Percentiles rank a stretch among this genome's conserved stretches.
phyloP scores from a whole-genome alignment of 2,113 vertebrate species.

The Megalops atlanticus region DNA sequence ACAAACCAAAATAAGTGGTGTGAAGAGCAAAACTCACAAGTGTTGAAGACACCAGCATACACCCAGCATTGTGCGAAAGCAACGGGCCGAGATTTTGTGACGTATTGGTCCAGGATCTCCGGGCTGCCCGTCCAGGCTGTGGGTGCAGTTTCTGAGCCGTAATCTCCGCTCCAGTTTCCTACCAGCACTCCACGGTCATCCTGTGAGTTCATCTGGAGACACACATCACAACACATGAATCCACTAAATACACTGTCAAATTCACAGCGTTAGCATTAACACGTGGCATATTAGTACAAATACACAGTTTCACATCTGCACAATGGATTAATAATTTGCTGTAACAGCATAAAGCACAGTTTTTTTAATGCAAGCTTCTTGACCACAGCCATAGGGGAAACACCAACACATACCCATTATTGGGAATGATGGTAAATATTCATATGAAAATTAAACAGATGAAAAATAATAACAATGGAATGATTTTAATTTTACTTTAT shows the following conservation, averaged over 20 bases:
- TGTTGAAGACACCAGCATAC: constrained; percentile 93
- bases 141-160: constrained; percentile 72
- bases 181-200: constrained; percentile 81
- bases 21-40: constrained; percentile 75
- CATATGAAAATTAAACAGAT: too few species aligned
- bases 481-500: too few species aligned
- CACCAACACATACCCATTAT: too few species aligned
- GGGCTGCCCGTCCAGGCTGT: constrained; percentile 81
- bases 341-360: too few species aligned
- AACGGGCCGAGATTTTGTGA: constrained; percentile 71
- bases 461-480: too few species aligned
- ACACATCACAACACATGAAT: neutral
- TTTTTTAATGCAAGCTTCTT: too few species aligned
- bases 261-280: too few species aligned
- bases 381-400: too few species aligned
- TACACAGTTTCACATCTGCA: too few species aligned
- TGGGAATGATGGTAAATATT: too few species aligned
- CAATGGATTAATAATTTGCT: too few species aligned
- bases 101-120: constrained; percentile 83
- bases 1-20: neutral
- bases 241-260: neutral
- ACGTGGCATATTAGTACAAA: too few species aligned
- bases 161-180: constrained; percentile 75
- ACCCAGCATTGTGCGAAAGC: constrained; percentile 97
- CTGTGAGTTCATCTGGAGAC: constrained; percentile 81